These are phyloP conservation scores for Limnodromus scolopaceus DNA, from an alignment of 2,797 vertebrate genomes.

Conservation along the genomic window DNA sequence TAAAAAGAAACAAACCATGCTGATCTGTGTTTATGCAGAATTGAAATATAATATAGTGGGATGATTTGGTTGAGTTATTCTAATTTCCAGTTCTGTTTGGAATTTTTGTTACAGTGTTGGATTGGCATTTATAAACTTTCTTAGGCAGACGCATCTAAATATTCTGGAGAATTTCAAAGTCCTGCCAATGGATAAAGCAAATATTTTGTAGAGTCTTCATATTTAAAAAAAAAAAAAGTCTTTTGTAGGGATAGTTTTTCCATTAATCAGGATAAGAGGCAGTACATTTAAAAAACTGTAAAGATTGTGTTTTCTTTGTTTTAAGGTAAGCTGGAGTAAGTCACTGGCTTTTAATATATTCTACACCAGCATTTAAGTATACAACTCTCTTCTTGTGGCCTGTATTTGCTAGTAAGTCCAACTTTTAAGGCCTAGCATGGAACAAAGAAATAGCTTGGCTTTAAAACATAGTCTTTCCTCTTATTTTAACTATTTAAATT, in stretches of 20 bases:
- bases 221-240: not conserved
- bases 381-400: conserved; percentile 1
- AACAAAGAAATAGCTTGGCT: conserved; percentile 58
- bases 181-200: conserved; percentile 14
- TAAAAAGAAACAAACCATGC: conserved; percentile 18
- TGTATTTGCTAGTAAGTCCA: not conserved
- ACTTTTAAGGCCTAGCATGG: conserved; percentile 36
- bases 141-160: conserved; percentile 33
- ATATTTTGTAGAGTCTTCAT: conserved; percentile 33
- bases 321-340: conserved; percentile 35
- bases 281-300: not conserved
- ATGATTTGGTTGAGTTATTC: conserved; percentile 49
- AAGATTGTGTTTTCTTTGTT: conserved; percentile 7
- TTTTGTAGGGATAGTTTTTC: conserved; percentile 24
- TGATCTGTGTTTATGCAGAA: conserved; percentile 59
- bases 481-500: conserved; percentile 72
- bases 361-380: conserved; percentile 44
- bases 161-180: conserved; percentile 36
- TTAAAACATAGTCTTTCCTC: conserved; percentile 64
- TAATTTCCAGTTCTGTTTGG: conserved; percentile 53
- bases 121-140: conserved; percentile 62
- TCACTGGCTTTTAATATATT: conserved; percentile 11
- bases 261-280: not conserved
- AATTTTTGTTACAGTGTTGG: conserved; percentile 63
- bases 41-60: conserved; percentile 30